A percentile compares a stretch with the other conserved stretches of the same genome.
Evolutionary conservation across 2,113 vertebrate genomes (phyloP).

Genomic region (Anthoscopus minutus): DNA sequence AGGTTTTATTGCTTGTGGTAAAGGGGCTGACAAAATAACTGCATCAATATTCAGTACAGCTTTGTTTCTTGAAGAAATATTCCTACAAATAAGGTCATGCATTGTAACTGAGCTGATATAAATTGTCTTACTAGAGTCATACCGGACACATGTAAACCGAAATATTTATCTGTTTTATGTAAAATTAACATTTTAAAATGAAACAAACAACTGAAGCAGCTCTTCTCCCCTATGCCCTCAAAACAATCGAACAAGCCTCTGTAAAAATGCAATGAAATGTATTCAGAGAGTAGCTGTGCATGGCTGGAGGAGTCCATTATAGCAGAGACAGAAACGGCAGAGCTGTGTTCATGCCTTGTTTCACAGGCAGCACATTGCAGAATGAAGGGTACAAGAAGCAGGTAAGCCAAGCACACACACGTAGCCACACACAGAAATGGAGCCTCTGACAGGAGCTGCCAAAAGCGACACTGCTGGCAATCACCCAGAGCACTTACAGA

Average conservation of each 20-base stretch:
- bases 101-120: not conserved
- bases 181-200: not conserved
- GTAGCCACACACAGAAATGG: not conserved
- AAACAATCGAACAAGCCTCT: not conserved
- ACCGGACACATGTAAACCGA: not conserved
- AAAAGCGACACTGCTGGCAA: not conserved
- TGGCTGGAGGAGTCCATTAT: not conserved
- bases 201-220: not conserved
- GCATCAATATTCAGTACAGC: not conserved
- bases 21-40: not conserved
- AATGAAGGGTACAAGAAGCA: not conserved
- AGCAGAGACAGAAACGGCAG: not conserved
- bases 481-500: constrained; percentile 69
- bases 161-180: not conserved
- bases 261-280: not conserved
- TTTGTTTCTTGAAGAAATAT: not conserved
- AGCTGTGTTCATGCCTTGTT: not conserved
- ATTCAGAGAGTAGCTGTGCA: not conserved
- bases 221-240: not conserved
- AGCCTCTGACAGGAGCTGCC: not conserved
- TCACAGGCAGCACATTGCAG: not conserved
- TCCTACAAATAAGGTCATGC: not conserved
- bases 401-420: not conserved
- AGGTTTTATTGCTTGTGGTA: not conserved
- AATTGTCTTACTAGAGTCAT: not conserved